Base-by-base conservation (phyloP, 2,888 invertebrate genomes). In the Ornithoptera priamus region DNA sequence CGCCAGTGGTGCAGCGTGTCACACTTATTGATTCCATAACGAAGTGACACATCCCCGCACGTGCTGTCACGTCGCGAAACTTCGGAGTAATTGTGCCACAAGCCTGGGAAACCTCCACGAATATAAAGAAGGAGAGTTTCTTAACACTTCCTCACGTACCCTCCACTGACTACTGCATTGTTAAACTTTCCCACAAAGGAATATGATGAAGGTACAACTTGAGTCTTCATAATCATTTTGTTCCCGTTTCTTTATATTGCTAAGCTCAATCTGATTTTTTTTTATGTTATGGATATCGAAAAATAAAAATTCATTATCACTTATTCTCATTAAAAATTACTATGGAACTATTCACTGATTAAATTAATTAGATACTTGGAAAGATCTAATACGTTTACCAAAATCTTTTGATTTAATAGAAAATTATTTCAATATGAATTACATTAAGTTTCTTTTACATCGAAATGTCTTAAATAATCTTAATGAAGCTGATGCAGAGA, bases 1-100 rank as follows among this genome's bases (percentile, higher is more conserved):
- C 71, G 46, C 71, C 73, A 73, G 75, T 73, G 72, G 72, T 70
- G 72, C 78, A 78, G 79, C 80, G 69, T 71, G 75, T 81, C 85
- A 10, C 39, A 85, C 84, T 85, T 85, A 76, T 68, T 68, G 60
- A 60, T 62, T 69, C 74, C 71, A 81, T 85, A 85, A 86, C 83
- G 85, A 86, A 79, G 75, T 77, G 80, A 74, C 79, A 82, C 80
- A 82, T 69, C 70, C 68, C 72, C 59, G 59, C 71, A 68, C 73
- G 69, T 63, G 75, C 63, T 73, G 69, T 46, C 68, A 69, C 69
- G 73, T 73, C 76, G 71, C 68, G 59, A 61, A 75, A 72, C 73
- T 74, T 67, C 64, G 62, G 62, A 62, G 69, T 74, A 74, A 76
- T 76, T 74, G 73, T 71, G 68, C 68, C 53, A 62, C 68, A 62